Conservation (phyloP, 1,140 invertebrate species). For the Atta cephalotes region DNA sequence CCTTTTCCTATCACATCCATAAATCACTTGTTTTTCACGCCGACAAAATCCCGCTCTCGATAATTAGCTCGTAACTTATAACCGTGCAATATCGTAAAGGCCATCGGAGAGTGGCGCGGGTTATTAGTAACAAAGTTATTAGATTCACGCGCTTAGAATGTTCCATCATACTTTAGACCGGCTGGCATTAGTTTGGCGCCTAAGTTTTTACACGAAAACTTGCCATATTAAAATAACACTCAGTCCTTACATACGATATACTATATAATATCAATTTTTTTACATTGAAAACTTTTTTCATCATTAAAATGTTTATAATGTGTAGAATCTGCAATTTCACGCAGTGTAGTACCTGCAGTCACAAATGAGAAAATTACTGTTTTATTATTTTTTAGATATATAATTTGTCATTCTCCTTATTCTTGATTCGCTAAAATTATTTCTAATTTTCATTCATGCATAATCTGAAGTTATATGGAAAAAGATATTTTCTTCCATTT, state of each 20-base stretch:
- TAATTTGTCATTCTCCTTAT: neutral
- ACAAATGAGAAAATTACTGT: neutral
- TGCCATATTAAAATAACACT: constrained; percentile 6
- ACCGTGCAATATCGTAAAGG: constrained; percentile 52
- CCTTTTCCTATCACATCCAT: constrained; percentile 59
- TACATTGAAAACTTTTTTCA: neutral
- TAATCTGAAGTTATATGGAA: neutral
- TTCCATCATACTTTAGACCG: constrained; percentile 7
- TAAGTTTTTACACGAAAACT: constrained; percentile 7
- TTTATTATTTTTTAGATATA: neutral
- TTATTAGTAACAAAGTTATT: constrained; percentile 61
- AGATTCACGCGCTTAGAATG: constrained; percentile 28
- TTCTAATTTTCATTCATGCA: neutral
- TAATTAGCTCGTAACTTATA: constrained; percentile 65
- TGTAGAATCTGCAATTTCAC: neutral
- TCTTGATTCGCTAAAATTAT: neutral
- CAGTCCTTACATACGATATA: neutral
- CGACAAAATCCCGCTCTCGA: constrained; percentile 49
- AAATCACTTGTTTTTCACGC: constrained; percentile 59
- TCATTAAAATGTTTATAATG: neutral
- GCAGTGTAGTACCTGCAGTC: neutral
- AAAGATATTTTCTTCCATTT: neutral
- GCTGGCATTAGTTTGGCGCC: neutral
- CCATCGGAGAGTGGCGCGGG: constrained; percentile 43
- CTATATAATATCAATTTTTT: neutral